Conservation (phyloP, 2,113 vertebrate species). For the Felis catus region F.catus_Fca126_mat1.0 CM031423.1:78764001-78764500, state of each 20-base stretch:
- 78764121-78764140: neutral
- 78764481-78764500: neutral
- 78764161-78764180: neutral
- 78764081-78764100: neutral
- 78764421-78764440: neutral
- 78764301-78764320: neutral
- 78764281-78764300: neutral
- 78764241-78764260: neutral
- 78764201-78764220: neutral
- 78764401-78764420: neutral
- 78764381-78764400: neutral
- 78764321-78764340: neutral
- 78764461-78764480: neutral
- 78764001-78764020: neutral
- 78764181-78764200: neutral
- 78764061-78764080: neutral
- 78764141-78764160: neutral
- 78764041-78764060: neutral
- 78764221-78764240: neutral
- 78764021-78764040: neutral
- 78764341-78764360: neutral
- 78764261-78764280: neutral
- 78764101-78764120: neutral
- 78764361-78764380: neutral
- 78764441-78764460: neutral